A percentile compares a stretch with the other conserved stretches of the same genome.
Conservation (phyloP, 2,797 vertebrate species). For the Cottoperca gobio region DNA sequence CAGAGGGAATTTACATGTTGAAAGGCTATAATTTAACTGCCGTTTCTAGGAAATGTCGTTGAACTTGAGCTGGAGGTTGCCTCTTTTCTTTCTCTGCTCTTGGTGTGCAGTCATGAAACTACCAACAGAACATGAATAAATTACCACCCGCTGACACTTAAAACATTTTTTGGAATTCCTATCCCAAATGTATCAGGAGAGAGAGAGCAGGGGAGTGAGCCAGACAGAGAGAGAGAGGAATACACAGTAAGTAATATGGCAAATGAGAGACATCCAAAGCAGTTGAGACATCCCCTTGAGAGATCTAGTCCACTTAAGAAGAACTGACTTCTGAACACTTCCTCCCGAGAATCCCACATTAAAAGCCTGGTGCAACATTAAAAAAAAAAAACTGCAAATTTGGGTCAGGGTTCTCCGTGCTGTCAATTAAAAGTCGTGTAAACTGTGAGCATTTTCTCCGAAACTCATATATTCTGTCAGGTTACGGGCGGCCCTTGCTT, state of each 20-base stretch:
- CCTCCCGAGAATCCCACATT: slow-evolving; percentile 46
- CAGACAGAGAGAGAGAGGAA: slow-evolving; percentile 5
- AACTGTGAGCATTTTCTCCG: slow-evolving; percentile 47
- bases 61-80: slow-evolving; percentile 51
- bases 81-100: slow-evolving; percentile 42
- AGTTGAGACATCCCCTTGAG: slow-evolving; percentile 45
- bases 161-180: slow-evolving; percentile 54
- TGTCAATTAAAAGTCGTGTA: slow-evolving; percentile 60
- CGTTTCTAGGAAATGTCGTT: slow-evolving; percentile 58
- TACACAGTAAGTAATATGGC: slow-evolving; percentile 44
- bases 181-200: slow-evolving; percentile 40
- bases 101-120: slow-evolving; percentile 58
- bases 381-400: slow-evolving; percentile 36
- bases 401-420: slow-evolving; percentile 55
- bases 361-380: slow-evolving; percentile 25
- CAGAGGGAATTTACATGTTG: slow-evolving; percentile 52
- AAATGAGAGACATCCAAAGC: slow-evolving; percentile 58
- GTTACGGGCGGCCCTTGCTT: slow-evolving; percentile 24
- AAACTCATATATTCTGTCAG: slow-evolving; percentile 51
- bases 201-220: slow-evolving; percentile 4
- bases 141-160: slow-evolving; percentile 59
- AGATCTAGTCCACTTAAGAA: slow-evolving; percentile 63
- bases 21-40: slow-evolving; percentile 64
- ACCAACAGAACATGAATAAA: slow-evolving; percentile 65
- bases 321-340: slow-evolving; percentile 59